Evolutionary conservation across 2,113 vertebrate species (phyloP).

Genomic region (Lepus timidus): DNA sequence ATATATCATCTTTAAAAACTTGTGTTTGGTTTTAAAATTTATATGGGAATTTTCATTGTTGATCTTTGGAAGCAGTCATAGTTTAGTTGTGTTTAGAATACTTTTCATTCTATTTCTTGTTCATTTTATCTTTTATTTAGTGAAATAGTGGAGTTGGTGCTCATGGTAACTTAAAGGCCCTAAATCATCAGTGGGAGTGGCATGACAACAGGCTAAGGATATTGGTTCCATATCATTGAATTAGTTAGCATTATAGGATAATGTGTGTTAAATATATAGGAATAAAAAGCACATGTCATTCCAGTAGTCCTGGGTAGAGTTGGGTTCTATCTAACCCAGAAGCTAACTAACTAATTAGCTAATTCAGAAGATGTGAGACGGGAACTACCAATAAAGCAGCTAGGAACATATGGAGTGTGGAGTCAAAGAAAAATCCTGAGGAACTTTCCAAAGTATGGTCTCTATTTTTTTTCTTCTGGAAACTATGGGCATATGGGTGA

Average conservation of each 20-base stretch:
- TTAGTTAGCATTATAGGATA: neutral
- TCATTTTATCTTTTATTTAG: neutral
- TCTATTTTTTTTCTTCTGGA: conserved; percentile 15
- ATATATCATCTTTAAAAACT: neutral
- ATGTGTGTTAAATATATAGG: neutral
- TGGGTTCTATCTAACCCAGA: neutral
- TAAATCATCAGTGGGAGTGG: neutral
- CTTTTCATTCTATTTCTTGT: neutral
- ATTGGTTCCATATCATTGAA: neutral
- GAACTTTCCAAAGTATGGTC: conserved; percentile 28
- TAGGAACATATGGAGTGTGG: neutral
- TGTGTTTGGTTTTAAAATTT: neutral
- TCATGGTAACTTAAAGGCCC: neutral
- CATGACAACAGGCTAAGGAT: neutral
- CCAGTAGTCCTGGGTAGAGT: neutral
- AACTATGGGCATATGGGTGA: neutral
- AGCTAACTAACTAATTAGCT: neutral
- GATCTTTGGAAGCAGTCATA: neutral
- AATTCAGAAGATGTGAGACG: neutral
- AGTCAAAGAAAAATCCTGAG: conserved; percentile 18
- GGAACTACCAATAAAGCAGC: neutral
- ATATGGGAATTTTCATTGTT: neutral
- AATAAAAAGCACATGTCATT: neutral
- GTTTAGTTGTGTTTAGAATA: conserved; percentile 12
- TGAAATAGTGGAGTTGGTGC: neutral